These are phyloP conservation scores for Gorsachius magnificus DNA, from an alignment of 2,797 vertebrate genomes.

Conservation along the genomic window DNA sequence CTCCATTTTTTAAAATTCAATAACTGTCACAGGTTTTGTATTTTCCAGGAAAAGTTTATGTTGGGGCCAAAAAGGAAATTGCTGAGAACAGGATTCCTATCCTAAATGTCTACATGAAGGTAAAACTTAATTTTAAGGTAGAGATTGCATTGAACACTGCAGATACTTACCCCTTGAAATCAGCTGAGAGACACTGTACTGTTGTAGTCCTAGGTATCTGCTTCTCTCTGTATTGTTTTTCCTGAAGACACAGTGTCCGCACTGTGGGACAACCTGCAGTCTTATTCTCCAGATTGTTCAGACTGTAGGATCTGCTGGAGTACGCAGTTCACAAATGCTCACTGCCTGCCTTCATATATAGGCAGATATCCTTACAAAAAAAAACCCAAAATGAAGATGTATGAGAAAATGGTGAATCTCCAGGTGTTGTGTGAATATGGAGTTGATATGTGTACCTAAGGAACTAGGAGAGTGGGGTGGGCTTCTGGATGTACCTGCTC, in stretches of 20 bases:
- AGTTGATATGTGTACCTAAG: background rate
- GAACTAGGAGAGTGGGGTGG: background rate
- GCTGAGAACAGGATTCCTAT: conserved; percentile 90
- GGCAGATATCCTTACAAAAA: background rate
- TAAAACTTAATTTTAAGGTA: conserved; percentile 39
- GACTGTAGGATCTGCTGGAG: background rate
- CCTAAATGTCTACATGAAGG: conserved; percentile 94
- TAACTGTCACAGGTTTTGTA: background rate
- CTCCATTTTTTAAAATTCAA: background rate
- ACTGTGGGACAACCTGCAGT: background rate
- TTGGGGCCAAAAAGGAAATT: conserved; percentile 92
- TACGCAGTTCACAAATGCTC: background rate
- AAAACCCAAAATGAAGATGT: too few species aligned
- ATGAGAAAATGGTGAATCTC: background rate
- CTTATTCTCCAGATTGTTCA: background rate
- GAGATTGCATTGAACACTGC: background rate
- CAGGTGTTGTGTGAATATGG: background rate
- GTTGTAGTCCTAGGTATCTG: background rate
- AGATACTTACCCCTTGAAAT: background rate
- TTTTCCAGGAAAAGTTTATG: conserved; percentile 87
- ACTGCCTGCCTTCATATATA: background rate
- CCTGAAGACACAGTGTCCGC: background rate
- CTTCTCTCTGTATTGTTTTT: background rate
- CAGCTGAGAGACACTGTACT: background rate
- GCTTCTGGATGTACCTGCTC: background rate